Evolutionary conservation across 2,797 vertebrate genomes (phyloP).

Genomic region (Toxotes lorentzi): DNA sequence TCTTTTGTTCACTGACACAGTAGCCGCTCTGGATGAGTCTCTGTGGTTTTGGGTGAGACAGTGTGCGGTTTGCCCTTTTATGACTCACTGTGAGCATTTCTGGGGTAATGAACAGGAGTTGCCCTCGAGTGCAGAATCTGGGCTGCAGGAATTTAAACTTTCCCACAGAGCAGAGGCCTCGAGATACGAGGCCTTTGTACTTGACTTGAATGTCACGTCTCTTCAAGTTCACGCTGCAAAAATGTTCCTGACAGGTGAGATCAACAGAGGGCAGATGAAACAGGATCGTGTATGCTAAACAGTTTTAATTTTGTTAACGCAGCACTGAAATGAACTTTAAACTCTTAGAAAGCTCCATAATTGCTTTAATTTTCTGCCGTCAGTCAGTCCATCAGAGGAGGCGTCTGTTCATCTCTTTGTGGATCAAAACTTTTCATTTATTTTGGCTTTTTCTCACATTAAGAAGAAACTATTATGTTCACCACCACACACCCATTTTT

Average conservation of each 20-base stretch:
- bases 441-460: constrained; percentile 7
- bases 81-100: constrained; percentile 30
- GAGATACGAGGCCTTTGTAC: constrained; percentile 20
- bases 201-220: constrained; percentile 44
- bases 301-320: not conserved
- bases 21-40: constrained; percentile 2
- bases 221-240: constrained; percentile 34
- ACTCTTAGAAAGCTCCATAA: constrained; percentile 4
- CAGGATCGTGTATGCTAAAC: not conserved
- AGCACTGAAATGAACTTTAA: constrained; percentile 2
- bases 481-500: not conserved
- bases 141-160: constrained; percentile 58
- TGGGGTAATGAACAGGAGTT: constrained; percentile 10
- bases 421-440: constrained; percentile 3
- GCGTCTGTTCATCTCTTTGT: constrained; percentile 1
- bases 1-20: not conserved
- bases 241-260: constrained; percentile 52
- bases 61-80: constrained; percentile 10
- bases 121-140: constrained; percentile 30
- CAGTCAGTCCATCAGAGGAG: constrained; percentile 13
- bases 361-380: constrained; percentile 39
- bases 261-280: not conserved
- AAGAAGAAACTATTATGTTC: not conserved
- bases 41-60: constrained; percentile 1
- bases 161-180: constrained; percentile 18